A percentile compares a stretch with the other conserved stretches of the same genome.
Conservation (phyloP, 2,797 vertebrate species). For the Lagocephalus sceleratus region DNA sequence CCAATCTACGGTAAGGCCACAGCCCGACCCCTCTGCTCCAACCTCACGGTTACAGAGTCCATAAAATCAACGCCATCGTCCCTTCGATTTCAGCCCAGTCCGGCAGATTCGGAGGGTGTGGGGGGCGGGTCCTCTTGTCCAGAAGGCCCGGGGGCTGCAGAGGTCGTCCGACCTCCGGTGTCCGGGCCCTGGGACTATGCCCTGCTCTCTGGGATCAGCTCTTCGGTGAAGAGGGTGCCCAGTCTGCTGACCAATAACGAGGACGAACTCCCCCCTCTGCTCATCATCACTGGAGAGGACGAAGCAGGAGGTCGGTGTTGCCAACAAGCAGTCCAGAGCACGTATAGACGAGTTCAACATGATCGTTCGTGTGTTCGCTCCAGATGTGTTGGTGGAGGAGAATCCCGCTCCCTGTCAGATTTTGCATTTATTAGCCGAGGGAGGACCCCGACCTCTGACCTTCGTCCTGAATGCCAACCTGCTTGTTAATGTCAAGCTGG, state of each 20-base stretch:
- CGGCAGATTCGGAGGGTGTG: slow-evolving; percentile 32
- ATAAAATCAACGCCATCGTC: background rate
- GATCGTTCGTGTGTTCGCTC: slow-evolving; percentile 20
- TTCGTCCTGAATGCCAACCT: slow-evolving; percentile 92
- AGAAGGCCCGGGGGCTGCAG: slow-evolving; percentile 27
- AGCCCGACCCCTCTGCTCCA: background rate
- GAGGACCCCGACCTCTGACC: slow-evolving; percentile 79
- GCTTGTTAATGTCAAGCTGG: slow-evolving; percentile 86
- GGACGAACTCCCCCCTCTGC: slow-evolving; percentile 84
- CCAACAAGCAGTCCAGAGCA: too few species aligned
- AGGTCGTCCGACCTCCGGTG: slow-evolving; percentile 36
- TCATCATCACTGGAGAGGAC: slow-evolving; percentile 79
- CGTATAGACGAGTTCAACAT: background rate
- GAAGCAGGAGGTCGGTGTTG: slow-evolving; percentile 74
- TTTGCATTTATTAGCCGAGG: slow-evolving; percentile 78
- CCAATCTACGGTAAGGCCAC: slow-evolving; percentile 45
- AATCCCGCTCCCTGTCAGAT: slow-evolving; percentile 83
- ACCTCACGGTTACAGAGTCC: too few species aligned
- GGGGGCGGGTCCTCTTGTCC: slow-evolving; percentile 5
- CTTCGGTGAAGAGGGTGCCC: slow-evolving; percentile 67
- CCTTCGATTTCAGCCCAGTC: slow-evolving; percentile 52
- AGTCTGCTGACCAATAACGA: slow-evolving; percentile 84
- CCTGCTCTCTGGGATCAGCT: slow-evolving; percentile 79
- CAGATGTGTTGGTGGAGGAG: slow-evolving; percentile 83
- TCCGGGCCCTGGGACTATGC: slow-evolving; percentile 78